phyloP scores from a whole-genome alignment of 2,888 invertebrate species.

The Brachylomia viminalis region DNA sequence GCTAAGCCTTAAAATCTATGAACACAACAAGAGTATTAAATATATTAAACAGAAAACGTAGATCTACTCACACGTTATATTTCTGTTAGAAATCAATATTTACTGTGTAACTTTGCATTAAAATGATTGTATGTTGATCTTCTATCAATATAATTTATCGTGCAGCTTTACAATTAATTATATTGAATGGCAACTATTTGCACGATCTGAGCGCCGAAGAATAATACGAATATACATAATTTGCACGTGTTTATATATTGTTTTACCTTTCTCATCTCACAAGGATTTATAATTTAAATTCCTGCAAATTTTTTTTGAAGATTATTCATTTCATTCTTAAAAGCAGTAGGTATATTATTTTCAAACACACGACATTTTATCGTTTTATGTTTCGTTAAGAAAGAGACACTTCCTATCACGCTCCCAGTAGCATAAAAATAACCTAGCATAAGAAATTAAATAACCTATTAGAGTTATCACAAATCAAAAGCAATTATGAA shows the following conservation, averaged over 20 bases:
- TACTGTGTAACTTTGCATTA: background rate
- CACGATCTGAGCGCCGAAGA: slow-evolving; percentile 6
- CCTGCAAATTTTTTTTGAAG: background rate
- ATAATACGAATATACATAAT: background rate
- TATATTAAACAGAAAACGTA: background rate
- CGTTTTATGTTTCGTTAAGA: background rate
- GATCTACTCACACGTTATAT: background rate
- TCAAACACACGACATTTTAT: background rate
- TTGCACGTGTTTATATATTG: background rate
- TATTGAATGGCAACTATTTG: slow-evolving; percentile 18
- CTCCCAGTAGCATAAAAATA: background rate
- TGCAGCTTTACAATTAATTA: slow-evolving; percentile 6
- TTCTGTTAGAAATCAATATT: slow-evolving; percentile 2
- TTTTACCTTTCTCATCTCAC: background rate
- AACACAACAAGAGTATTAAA: background rate
- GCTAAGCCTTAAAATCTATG: background rate
- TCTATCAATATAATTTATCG: background rate
- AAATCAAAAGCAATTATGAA: slow-evolving; percentile 3
- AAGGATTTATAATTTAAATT: background rate
- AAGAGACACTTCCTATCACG: background rate
- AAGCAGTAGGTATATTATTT: background rate
- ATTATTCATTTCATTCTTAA: background rate
- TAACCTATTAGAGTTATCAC: background rate
- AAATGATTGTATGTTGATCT: background rate
- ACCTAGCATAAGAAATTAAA: background rate